These are phyloP conservation scores for Syngnathus rostellatus DNA, from an alignment of 2,797 vertebrate genomes.

Conservation along the genomic window DNA sequence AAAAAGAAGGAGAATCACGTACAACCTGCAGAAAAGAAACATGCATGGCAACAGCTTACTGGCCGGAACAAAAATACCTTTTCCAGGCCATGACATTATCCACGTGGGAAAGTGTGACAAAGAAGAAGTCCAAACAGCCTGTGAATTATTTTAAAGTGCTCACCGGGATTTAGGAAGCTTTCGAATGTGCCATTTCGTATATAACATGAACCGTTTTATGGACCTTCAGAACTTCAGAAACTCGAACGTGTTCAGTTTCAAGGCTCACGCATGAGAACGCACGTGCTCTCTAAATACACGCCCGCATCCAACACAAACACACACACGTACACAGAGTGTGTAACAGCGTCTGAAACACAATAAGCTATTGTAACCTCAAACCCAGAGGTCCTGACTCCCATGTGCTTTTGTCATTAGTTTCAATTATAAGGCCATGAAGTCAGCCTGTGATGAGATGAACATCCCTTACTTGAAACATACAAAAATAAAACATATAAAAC, in stretches of 20 bases:
- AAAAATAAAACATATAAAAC: neutral
- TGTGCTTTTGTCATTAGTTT: slow-evolving; percentile 67
- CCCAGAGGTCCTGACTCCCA: slow-evolving; percentile 51
- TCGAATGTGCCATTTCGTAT: slow-evolving; percentile 24
- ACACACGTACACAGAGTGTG: slow-evolving; percentile 13
- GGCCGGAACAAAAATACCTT: neutral
- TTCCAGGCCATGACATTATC: slow-evolving; percentile 1
- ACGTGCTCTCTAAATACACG: slow-evolving; percentile 16
- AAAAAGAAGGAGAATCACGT: neutral
- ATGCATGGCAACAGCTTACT: neutral
- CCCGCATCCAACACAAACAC: slow-evolving; percentile 10
- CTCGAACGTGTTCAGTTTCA: slow-evolving; percentile 33
- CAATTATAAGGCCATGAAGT: slow-evolving; percentile 56
- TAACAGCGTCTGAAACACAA: slow-evolving; percentile 57
- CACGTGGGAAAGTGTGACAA: slow-evolving; percentile 13
- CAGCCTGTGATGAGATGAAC: slow-evolving; percentile 34
- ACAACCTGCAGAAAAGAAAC: neutral
- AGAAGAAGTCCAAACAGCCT: slow-evolving; percentile 9
- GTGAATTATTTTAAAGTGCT: slow-evolving; percentile 25
- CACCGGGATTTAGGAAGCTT: slow-evolving; percentile 27
- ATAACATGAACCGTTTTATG: slow-evolving; percentile 42
- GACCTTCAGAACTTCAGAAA: slow-evolving; percentile 49
- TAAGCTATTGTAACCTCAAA: slow-evolving; percentile 68
- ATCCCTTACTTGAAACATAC: slow-evolving; percentile 13
- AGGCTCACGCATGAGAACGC: slow-evolving; percentile 25